Percentiles rank a stretch among this genome's conserved stretches.
Evolutionary conservation across 2,888 invertebrate genomes (phyloP).

Genomic region (Deilephila elpenor): DNA sequence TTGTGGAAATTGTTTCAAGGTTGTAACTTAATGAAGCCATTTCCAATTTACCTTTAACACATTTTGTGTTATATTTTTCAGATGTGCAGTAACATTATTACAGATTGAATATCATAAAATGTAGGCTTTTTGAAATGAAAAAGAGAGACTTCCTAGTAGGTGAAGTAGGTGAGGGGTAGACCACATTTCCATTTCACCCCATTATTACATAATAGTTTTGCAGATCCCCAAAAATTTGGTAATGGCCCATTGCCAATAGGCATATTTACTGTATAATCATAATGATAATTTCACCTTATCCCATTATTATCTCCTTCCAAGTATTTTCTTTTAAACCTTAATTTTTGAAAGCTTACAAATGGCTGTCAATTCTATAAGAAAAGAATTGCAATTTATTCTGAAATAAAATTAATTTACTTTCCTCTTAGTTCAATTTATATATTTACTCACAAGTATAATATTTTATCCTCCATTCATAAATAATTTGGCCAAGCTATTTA

Average conservation of each 20-base stretch:
- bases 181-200: background rate
- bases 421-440: too few species aligned
- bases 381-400: too few species aligned
- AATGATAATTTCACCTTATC: background rate
- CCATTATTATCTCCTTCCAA: too few species aligned
- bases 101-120: background rate
- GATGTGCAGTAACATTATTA: background rate
- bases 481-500: too few species aligned
- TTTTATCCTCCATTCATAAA: too few species aligned
- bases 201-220: slow-evolving; percentile 23
- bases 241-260: background rate
- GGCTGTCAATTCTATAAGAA: too few species aligned
- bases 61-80: slow-evolving; percentile 1
- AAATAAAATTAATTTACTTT: too few species aligned
- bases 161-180: background rate
- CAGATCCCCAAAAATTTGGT: background rate
- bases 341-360: too few species aligned
- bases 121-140: background rate
- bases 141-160: background rate
- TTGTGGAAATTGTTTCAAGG: background rate
- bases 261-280: background rate
- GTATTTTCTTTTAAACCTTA: too few species aligned
- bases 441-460: too few species aligned
- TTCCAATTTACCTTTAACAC: background rate
- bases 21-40: background rate